These are phyloP conservation scores for Leptinotarsa haldemani DNA, from an alignment of 2,888 invertebrate species.

Conservation along the genomic window DNA sequence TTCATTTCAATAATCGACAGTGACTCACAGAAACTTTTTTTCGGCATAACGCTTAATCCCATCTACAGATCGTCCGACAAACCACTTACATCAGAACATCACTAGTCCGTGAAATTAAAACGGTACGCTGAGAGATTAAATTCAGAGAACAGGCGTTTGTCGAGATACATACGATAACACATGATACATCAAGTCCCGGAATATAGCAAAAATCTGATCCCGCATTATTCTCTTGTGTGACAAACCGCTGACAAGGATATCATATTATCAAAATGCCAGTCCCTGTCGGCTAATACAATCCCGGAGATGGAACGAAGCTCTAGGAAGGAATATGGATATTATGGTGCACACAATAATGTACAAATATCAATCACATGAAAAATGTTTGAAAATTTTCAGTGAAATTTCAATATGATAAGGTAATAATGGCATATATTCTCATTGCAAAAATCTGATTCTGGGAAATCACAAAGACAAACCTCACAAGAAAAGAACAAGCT, in stretches of 20 bases:
- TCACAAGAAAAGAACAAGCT: too few relatives aligned
- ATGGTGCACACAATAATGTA: too few relatives aligned
- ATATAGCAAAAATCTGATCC: conserved; percentile 30
- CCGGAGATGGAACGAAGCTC: neutral
- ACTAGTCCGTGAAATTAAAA: conserved; percentile 62
- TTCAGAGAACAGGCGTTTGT: conserved; percentile 53
- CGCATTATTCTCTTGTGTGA: conserved; percentile 33
- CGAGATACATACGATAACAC: conserved; percentile 43
- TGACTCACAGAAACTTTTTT: neutral
- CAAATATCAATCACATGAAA: too few relatives aligned
- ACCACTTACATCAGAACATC: conserved; percentile 45
- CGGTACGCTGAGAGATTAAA: conserved; percentile 62
- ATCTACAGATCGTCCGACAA: conserved; percentile 32
- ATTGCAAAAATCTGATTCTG: too few relatives aligned
- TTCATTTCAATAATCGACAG: neutral
- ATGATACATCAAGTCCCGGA: conserved; percentile 36
- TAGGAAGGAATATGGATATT: too few relatives aligned
- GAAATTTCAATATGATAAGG: too few relatives aligned
- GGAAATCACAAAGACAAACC: too few relatives aligned
- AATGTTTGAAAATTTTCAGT: too few relatives aligned
- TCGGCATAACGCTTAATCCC: neutral
- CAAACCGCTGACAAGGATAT: conserved; percentile 40
- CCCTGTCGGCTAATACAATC: conserved; percentile 19
- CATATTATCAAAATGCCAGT: conserved; percentile 32
- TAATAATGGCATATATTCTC: too few relatives aligned